A percentile compares a stretch with the other conserved stretches of the same genome.
phyloP scores from a whole-genome alignment of 2,888 invertebrate genomes.

The Labia minor region DNA sequence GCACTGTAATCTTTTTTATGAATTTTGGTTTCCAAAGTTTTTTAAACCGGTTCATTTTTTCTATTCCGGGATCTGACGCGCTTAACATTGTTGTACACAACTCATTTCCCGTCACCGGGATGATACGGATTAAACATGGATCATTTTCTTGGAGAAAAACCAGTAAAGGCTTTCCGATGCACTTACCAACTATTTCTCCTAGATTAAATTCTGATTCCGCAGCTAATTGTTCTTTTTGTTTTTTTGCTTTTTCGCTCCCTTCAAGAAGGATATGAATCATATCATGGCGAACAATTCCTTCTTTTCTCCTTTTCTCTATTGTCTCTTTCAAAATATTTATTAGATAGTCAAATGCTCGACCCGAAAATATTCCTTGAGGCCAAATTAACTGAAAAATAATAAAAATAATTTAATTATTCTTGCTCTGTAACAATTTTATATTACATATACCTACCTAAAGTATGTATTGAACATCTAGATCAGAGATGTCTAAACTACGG shows the following conservation, averaged over 20 bases:
- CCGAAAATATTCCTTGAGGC: not conserved
- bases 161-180: too few relatives aligned
- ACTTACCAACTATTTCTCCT: not conserved
- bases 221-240: not conserved
- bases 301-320: slow-evolving; percentile 38
- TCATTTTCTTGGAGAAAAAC: not conserved
- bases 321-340: slow-evolving; percentile 29
- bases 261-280: slow-evolving; percentile 38
- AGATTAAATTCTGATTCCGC: not conserved
- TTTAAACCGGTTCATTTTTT: too few relatives aligned
- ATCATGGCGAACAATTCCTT: slow-evolving; percentile 42
- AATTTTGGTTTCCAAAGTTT: too few relatives aligned
- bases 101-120: too few relatives aligned
- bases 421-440: too few relatives aligned
- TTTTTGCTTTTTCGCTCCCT: not conserved
- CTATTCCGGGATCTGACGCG: too few relatives aligned
- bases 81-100: too few relatives aligned
- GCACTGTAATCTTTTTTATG: too few relatives aligned
- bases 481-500: too few relatives aligned
- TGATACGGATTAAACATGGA: too few relatives aligned
- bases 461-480: too few relatives aligned
- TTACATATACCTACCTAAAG: too few relatives aligned
- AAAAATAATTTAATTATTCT: not conserved
- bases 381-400: not conserved
- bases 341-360: not conserved